Evolutionary conservation across 2,113 vertebrate genomes (phyloP).

Genomic region (Lepus americanus): DNA sequence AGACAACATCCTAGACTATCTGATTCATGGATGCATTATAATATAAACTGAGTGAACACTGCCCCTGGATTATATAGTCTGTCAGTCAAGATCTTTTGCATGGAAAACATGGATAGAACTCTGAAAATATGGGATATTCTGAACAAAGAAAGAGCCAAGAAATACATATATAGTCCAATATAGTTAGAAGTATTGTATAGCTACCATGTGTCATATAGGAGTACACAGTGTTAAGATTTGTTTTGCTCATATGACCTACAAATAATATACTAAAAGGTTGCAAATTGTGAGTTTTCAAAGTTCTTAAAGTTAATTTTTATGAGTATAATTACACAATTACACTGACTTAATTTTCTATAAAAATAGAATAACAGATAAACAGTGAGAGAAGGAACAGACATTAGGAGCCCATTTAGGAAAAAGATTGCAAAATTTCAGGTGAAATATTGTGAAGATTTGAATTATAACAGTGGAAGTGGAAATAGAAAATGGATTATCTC

Average conservation of each 20-base stretch:
- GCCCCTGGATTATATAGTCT: background rate
- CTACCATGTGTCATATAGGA: background rate
- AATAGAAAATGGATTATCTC: background rate
- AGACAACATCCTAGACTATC: background rate
- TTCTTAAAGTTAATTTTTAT: background rate
- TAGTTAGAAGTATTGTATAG: background rate
- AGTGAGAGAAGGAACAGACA: background rate
- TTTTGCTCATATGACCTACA: background rate
- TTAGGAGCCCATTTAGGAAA: background rate
- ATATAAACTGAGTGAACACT: background rate
- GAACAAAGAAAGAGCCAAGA: background rate
- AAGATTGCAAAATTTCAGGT: background rate
- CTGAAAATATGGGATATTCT: background rate
- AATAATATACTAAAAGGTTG: background rate
- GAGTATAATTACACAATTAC: background rate
- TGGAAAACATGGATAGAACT: background rate
- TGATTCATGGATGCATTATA: accelerated
- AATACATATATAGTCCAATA: background rate
- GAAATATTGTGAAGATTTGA: background rate
- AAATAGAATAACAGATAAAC: background rate
- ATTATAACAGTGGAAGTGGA: background rate
- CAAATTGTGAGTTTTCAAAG: background rate
- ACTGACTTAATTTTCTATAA: background rate
- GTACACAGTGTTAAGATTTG: background rate
- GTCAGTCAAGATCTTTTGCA: background rate